Evolutionary conservation across 2,888 invertebrate species (phyloP).

Genomic region (Rhamnusium bicolor): DNA sequence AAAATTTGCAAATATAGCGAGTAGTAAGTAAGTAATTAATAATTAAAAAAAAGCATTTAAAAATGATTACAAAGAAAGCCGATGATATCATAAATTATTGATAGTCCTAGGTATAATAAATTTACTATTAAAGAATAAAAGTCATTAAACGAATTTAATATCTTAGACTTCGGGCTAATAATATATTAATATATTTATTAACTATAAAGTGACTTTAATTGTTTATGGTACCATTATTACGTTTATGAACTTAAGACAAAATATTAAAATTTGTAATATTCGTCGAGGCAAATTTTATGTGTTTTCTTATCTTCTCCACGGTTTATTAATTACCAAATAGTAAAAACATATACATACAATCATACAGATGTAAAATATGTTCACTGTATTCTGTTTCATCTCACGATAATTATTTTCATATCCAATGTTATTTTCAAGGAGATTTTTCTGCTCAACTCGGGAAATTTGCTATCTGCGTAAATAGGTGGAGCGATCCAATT

Average conservation of each 20-base stretch:
- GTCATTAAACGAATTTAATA: conserved; percentile 30
- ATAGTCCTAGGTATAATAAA: conserved; percentile 29
- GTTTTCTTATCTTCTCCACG: conserved; percentile 8
- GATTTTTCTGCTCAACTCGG: too few relatives aligned
- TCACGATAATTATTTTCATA: too few relatives aligned
- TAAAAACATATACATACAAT: neutral
- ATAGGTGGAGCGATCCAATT: too few relatives aligned
- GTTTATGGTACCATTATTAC: conserved; percentile 32
- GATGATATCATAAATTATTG: conserved; percentile 31
- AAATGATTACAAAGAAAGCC: conserved; percentile 4
- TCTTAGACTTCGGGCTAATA: conserved; percentile 25
- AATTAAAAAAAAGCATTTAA: neutral
- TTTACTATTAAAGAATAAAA: conserved; percentile 32
- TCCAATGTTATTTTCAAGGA: too few relatives aligned
- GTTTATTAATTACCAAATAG: neutral
- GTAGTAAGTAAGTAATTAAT: neutral
- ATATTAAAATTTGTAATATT: conserved; percentile 11
- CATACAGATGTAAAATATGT: too few relatives aligned
- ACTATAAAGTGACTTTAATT: conserved; percentile 38
- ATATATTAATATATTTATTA: conserved; percentile 37
- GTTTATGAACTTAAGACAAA: conserved; percentile 31
- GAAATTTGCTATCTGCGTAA: too few relatives aligned
- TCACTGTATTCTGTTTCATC: too few relatives aligned
- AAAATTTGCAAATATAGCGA: neutral
- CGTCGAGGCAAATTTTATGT: conserved; percentile 6